Conservation (phyloP, 2,113 vertebrate genomes). For the Penelope pileata region DNA sequence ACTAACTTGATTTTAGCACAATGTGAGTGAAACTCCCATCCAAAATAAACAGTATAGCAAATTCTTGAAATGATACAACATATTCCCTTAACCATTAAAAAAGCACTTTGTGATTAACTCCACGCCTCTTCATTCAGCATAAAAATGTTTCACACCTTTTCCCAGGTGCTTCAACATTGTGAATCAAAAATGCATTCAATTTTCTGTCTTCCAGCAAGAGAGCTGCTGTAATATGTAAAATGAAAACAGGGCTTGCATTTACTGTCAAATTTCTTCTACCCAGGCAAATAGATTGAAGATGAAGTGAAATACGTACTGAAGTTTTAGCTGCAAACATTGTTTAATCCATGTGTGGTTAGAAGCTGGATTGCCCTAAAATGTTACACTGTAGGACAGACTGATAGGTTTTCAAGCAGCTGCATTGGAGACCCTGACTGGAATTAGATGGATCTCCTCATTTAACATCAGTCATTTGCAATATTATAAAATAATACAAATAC, state of each 20-base stretch:
- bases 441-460: background rate
- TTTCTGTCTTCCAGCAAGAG: background rate
- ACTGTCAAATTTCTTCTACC: background rate
- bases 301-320: background rate
- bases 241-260: background rate
- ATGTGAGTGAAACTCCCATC: background rate
- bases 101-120: background rate
- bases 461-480: background rate
- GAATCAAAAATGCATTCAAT: background rate
- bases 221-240: background rate
- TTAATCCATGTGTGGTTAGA: background rate
- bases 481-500: background rate
- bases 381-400: background rate
- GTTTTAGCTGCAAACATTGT: background rate
- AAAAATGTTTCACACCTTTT: background rate
- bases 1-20: slow-evolving; percentile 36
- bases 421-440: background rate
- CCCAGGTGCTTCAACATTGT: background rate
- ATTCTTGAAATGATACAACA: background rate
- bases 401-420: background rate
- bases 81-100: background rate
- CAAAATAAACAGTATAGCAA: slow-evolving; percentile 33
- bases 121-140: background rate
- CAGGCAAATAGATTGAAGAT: background rate
- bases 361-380: background rate